Percentiles rank a stretch among this genome's conserved stretches.
Conservation (phyloP, 2,888 invertebrate species). For the Eremobia ochroleuca region DNA sequence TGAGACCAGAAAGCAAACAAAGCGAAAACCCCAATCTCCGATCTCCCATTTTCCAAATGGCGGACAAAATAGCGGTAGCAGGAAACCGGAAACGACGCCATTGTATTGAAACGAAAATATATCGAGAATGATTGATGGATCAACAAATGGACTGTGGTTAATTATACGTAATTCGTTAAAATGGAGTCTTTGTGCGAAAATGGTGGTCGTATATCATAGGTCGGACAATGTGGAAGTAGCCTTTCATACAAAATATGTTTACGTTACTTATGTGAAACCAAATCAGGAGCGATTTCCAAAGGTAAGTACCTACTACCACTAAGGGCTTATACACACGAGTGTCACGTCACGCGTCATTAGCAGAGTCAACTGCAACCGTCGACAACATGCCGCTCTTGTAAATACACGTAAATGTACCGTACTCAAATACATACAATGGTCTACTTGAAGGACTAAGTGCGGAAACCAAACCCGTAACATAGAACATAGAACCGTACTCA, state of each 20-base stretch:
- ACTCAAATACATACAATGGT: too few species aligned
- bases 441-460: too few species aligned
- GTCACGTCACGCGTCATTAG: too few species aligned
- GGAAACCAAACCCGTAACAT: too few species aligned
- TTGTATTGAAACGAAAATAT: conserved; percentile 57
- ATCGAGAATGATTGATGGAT: conserved; percentile 61
- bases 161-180: conserved; percentile 65
- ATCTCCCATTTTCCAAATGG: conserved; percentile 61
- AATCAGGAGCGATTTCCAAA: not conserved
- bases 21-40: conserved; percentile 38
- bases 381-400: too few species aligned
- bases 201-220: conserved; percentile 40
- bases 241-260: conserved; percentile 29
- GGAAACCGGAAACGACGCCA: conserved; percentile 54
- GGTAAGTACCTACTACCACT: not conserved
- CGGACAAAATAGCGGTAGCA: conserved; percentile 53
- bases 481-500: too few species aligned
- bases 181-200: conserved; percentile 58
- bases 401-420: too few species aligned
- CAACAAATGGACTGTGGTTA: conserved; percentile 62
- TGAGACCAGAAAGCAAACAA: conserved; percentile 35
- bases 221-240: conserved; percentile 19
- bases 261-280: not conserved
- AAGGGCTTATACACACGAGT: too few species aligned
- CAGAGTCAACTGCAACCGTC: too few species aligned